A percentile compares a stretch with the other conserved stretches of the same genome.
Conservation (phyloP, 2,797 vertebrate genomes). For the Clarias laeviceps region DNA sequence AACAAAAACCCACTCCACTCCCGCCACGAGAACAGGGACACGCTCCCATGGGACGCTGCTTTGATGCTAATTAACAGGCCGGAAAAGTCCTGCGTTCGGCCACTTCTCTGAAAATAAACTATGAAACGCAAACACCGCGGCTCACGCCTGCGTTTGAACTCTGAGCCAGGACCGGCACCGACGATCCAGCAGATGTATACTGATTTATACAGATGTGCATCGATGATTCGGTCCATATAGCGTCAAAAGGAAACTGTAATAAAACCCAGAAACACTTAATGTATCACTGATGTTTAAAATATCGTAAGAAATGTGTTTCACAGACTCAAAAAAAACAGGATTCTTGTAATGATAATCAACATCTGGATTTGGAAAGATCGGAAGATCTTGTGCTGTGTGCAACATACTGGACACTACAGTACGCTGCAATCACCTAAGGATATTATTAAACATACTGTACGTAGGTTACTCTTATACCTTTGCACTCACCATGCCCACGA, state of each 20-base stretch:
- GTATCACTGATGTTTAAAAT: background rate
- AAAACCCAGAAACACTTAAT: background rate
- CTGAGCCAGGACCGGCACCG: slow-evolving; percentile 28
- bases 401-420: too few species aligned
- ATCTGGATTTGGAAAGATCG: slow-evolving; percentile 2
- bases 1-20: background rate
- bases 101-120: slow-evolving; percentile 42
- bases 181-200: slow-evolving; percentile 12
- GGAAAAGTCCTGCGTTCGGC: slow-evolving; percentile 33
- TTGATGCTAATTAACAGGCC: slow-evolving; percentile 34
- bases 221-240: background rate
- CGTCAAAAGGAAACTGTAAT: slow-evolving; percentile 9
- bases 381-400: background rate
- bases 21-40: slow-evolving; percentile 18
- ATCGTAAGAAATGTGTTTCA: background rate
- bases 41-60: slow-evolving; percentile 37
- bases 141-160: slow-evolving; percentile 10
- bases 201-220: slow-evolving; percentile 29
- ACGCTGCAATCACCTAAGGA: background rate
- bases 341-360: background rate
- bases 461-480: background rate
- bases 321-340: background rate
- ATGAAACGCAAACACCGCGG: background rate
- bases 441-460: background rate
- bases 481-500: slow-evolving; percentile 53